Evolutionary conservation across 2,113 vertebrate species (phyloP).

Genomic region (Pardalotus punctatus): DNA sequence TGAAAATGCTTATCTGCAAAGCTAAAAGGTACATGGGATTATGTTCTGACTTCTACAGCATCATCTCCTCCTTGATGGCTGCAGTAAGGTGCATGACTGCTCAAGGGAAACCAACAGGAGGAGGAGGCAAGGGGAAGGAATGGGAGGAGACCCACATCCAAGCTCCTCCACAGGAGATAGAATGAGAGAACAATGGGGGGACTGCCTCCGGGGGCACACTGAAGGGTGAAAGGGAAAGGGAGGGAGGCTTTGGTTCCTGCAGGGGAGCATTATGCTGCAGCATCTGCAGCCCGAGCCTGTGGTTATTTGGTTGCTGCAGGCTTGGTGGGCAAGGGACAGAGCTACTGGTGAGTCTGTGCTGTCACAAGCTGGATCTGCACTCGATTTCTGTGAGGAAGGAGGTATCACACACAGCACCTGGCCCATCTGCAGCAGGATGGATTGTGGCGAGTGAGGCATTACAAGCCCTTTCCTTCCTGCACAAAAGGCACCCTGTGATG

Average conservation of each 20-base stretch:
- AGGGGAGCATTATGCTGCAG: fast-evolving
- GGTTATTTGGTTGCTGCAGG: fast-evolving
- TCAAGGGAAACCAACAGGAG: not conserved
- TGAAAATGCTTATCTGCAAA: not conserved
- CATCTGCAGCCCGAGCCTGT: not conserved
- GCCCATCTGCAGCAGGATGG: not conserved
- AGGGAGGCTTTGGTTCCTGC: not conserved
- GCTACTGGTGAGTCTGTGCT: not conserved
- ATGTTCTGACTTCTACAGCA: not conserved
- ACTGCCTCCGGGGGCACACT: not conserved
- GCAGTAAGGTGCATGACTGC: not conserved
- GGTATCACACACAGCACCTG: not conserved
- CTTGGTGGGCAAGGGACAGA: not conserved
- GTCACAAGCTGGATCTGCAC: not conserved
- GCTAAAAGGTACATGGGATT: not conserved
- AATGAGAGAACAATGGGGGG: not conserved
- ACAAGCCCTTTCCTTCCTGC: constrained; percentile 8
- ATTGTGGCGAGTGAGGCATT: not conserved
- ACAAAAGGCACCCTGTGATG: not conserved
- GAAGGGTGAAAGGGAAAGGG: not conserved
- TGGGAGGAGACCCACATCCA: not conserved
- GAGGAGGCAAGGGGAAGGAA: not conserved
- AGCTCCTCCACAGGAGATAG: not conserved
- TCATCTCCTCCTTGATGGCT: not conserved
- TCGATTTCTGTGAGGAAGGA: not conserved